Conservation (phyloP, 37 sponge, comb jelly and placozoan genomes). For the Agelas oroides region DNA sequence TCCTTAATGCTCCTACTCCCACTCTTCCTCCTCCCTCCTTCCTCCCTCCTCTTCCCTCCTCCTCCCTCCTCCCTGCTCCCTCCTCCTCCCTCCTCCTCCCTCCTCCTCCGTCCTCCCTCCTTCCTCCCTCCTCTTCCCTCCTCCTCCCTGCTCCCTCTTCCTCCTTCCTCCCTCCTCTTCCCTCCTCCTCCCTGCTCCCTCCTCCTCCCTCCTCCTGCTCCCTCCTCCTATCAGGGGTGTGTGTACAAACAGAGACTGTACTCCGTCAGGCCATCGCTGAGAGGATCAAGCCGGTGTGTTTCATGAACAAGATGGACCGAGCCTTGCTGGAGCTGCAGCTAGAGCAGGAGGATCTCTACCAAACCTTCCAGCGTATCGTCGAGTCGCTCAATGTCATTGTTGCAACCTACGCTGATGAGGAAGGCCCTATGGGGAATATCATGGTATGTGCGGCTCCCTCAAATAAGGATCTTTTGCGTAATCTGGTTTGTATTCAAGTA, state of each 20-base stretch:
- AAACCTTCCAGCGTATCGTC: slow-evolving; percentile 97
- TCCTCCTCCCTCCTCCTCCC: not conserved
- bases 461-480: no score
- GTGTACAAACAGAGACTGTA: slow-evolving; percentile 99
- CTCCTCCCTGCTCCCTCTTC: not conserved
- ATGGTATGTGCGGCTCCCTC: slow-evolving; percentile 45
- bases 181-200: not conserved
- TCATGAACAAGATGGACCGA: slow-evolving; percentile 99
- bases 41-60: not conserved
- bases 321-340: slow-evolving; percentile 98
- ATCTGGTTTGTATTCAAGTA: no score
- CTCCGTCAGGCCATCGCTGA: slow-evolving; percentile 98
- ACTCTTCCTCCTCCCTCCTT: not conserved
- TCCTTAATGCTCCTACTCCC: not conserved
- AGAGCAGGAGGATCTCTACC: slow-evolving; percentile 94
- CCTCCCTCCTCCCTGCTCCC: not conserved
- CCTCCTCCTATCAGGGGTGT: slow-evolving; percentile 73
- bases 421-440: slow-evolving; percentile 94
- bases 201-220: not conserved
- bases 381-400: slow-evolving; percentile 98
- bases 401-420: slow-evolving; percentile 94
- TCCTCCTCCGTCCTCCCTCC: not conserved
- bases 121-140: not conserved
- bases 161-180: not conserved
- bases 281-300: slow-evolving; percentile 96